A percentile compares a stretch with the other conserved stretches of the same genome.
These are phyloP conservation scores for Diplolepis rosae DNA, from an alignment of 2,888 invertebrate species.

Conservation along the genomic window DNA sequence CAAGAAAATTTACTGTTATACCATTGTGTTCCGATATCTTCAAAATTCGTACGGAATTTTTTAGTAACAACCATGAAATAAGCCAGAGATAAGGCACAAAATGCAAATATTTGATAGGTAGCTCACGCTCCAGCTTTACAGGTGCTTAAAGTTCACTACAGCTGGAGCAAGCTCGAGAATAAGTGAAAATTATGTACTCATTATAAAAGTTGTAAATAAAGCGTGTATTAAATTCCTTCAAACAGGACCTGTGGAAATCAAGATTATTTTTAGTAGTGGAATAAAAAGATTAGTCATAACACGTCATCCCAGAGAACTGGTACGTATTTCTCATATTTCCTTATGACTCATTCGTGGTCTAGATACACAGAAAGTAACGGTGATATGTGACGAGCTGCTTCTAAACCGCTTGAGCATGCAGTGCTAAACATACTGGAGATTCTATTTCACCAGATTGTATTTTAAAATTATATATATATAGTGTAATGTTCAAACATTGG, in stretches of 20 bases:
- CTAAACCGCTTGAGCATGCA: neutral
- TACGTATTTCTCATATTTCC: constrained; percentile 4
- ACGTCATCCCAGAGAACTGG: neutral
- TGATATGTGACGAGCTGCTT: neutral
- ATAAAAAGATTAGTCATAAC: neutral
- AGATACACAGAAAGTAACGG: constrained; percentile 3
- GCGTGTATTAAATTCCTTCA: neutral
- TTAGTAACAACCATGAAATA: neutral
- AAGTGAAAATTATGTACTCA: neutral
- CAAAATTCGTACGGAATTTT: too few species aligned
- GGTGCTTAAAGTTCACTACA: neutral
- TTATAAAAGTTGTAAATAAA: neutral
- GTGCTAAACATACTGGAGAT: too few species aligned
- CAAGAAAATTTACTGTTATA: too few species aligned
- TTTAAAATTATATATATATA: neutral
- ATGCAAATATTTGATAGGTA: neutral
- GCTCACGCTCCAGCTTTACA: neutral
- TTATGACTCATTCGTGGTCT: constrained; percentile 28
- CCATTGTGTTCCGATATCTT: too few species aligned
- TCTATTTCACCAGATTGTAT: too few species aligned
- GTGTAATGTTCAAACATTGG: neutral
- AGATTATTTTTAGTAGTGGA: neutral
- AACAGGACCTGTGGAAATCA: neutral
- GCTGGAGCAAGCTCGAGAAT: neutral
- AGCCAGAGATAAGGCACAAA: neutral